Base-by-base conservation (phyloP, 2,113 vertebrate genomes). In the Melierax canorus region DNA sequence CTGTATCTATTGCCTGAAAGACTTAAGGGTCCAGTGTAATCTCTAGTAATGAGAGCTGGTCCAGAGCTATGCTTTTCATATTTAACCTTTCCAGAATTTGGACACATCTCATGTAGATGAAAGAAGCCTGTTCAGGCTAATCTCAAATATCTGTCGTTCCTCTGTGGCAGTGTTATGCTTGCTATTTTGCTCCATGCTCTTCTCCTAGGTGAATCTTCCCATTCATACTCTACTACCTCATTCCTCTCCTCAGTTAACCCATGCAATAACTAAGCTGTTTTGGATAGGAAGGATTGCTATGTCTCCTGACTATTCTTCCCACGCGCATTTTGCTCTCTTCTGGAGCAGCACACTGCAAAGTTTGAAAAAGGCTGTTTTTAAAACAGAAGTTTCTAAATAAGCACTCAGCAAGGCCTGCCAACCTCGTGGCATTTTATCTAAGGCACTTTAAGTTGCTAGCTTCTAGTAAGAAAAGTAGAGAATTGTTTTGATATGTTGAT, bases 341-440 rank as follows among this genome's bases (percentile, higher is more conserved):
- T 23, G 27, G 51, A 90, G 91, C 36, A 64, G 27, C 48, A 72
- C 14, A 45, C 48, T 30, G 36, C 53, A 21, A 88, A 83, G 67
- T 66, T 73, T 86, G 66, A n/a, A 85, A 85, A 66, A 68, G 48
- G 20, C 36, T 78, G 34, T 0, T 74, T 92, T 81, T 81, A 74
- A 87, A 91, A 90, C 22, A 67, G 43, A 43, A 41, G 3, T 74
- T 94, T 55, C 46, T 87, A 88, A 96, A 82, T 75, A 62, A 75
- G 48, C 26, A 56, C n/a, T n/a, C 34, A 32, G 51, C 62, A 64
- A 82, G 60, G 74, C 66, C 46, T 92, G 79, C 41, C 48, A 90
- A 5, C 53, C 53, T 50, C 36, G 46, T 48, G n/a, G 39, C 67
- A 32, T 46, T 94, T 88, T 69, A 39, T 89, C 56, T 67, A 14